Base-by-base conservation (phyloP, 2,113 vertebrate genomes). In the Todiramphus saurophagus region DNA sequence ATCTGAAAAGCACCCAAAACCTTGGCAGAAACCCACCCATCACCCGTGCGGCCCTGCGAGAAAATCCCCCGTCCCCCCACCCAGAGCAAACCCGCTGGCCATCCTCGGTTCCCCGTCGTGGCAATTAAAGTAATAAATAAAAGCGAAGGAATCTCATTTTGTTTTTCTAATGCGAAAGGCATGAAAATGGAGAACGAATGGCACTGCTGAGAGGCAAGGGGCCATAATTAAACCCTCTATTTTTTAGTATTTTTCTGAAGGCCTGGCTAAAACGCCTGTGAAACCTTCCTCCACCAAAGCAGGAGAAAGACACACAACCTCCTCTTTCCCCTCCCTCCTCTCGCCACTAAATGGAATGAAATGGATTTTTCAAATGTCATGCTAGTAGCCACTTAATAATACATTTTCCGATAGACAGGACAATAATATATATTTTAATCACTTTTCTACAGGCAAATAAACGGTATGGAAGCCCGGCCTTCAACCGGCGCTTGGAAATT, bases 351-450 rank as follows among this genome's bases (percentile, higher is more conserved):
- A 97, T 86, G 93, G 97, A 98, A 98, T 94, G 96, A 98, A 98
- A 98, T 98, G 97, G 98, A 98, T 98, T 98, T 97, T 96, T 97
- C 98, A 98, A 98, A 98, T 98, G 97, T 97, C 98, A 98, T 50
- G 56, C 97, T 98, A 97, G 97, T 98, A 98, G 97, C 97, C 98
- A 98, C 98, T 98, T 98, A 98, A 98, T 98, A 98, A 98, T 98
- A 98, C 97, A 98, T 98, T 98, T 98, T 97, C 98, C 97, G 97
- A 98, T 97, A 98, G 98, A 98, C 97, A 98, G 98, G 98, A 97
- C 98, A 98, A 98, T 98, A 98, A 98, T 98, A 98, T 98, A 97
- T 97, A 98, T 98, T 98, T 98, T 98, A 98, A 98, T 98, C 98
- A 98, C 96, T 98, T 97, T 97, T 98, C 97, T 98, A 97, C 98